Conservation (phyloP, 2,888 invertebrate genomes). For the Vesta saturnalis region DNA sequence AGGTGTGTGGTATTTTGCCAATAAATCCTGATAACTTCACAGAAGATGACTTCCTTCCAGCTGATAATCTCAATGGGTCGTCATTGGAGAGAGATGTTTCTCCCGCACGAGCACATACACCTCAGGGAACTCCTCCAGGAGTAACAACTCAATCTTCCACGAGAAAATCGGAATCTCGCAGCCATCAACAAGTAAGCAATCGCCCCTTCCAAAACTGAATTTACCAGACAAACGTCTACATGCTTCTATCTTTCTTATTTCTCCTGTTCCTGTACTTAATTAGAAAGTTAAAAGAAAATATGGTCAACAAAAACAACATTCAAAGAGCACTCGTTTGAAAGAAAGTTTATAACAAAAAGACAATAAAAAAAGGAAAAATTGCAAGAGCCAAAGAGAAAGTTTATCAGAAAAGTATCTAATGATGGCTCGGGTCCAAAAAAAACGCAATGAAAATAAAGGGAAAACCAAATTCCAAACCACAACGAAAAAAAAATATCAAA, state of each 20-base stretch:
- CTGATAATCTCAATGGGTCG: too few species aligned
- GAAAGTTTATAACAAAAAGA: neutral
- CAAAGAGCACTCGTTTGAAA: neutral
- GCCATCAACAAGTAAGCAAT: neutral
- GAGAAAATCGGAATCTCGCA: too few species aligned
- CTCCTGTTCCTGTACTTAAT: neutral
- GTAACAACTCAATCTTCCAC: too few species aligned
- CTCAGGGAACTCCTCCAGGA: too few species aligned
- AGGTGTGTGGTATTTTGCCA: too few species aligned
- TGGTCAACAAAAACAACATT: neutral
- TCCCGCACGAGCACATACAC: too few species aligned
- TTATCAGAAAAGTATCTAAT: neutral
- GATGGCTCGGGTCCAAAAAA: neutral
- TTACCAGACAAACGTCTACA: neutral
- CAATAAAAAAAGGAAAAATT: slow-evolving; percentile 11
- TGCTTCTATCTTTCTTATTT: too few species aligned
- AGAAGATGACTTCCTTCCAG: too few species aligned
- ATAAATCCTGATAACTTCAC: too few species aligned
- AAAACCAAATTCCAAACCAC: neutral
- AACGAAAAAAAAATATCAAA: neutral
- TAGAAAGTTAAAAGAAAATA: too few species aligned
- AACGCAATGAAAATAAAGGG: neutral
- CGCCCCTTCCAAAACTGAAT: neutral
- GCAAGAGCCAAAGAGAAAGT: slow-evolving; percentile 14
- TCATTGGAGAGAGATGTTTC: too few species aligned